Evolutionary conservation across 2,113 vertebrate genomes (phyloP).

Genomic region (Machaerirhynchus nigripectus): DNA sequence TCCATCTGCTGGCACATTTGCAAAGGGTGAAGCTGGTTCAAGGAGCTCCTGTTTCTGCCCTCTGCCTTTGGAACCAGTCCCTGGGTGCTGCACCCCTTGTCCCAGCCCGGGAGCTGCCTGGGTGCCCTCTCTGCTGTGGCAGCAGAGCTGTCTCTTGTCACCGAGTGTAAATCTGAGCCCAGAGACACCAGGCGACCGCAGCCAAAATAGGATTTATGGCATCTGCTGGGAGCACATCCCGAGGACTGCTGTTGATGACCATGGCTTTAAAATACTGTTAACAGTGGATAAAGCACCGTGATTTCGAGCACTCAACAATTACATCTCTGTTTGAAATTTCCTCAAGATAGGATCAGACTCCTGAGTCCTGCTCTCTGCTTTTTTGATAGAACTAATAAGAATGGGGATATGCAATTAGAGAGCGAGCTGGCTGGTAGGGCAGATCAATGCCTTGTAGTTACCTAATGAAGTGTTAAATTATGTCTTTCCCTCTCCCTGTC

Average conservation of each 20-base stretch:
- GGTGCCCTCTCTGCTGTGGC: background rate
- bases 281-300: background rate
- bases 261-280: constrained; percentile 27
- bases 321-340: constrained; percentile 52
- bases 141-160: background rate
- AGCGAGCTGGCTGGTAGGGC: background rate
- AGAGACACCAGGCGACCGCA: background rate
- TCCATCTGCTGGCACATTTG: background rate
- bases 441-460: constrained; percentile 38
- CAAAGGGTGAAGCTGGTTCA: background rate
- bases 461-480: constrained; percentile 48
- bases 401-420: constrained; percentile 24
- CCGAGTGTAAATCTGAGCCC: background rate
- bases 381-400: constrained; percentile 6
- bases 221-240: background rate
- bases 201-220: constrained; percentile 23
- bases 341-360: constrained; percentile 21
- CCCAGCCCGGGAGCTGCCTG: fast-evolving
- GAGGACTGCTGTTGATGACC: background rate
- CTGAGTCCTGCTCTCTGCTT: background rate
- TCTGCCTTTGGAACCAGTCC: background rate
- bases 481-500: background rate
- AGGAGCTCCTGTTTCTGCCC: background rate
- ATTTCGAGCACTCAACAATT: background rate
- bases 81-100: background rate